Evolutionary conservation across 1,140 invertebrate genomes (phyloP), one percentile per base, ranked within the genome.

Genomic region (Anastatus disparis): DNA sequence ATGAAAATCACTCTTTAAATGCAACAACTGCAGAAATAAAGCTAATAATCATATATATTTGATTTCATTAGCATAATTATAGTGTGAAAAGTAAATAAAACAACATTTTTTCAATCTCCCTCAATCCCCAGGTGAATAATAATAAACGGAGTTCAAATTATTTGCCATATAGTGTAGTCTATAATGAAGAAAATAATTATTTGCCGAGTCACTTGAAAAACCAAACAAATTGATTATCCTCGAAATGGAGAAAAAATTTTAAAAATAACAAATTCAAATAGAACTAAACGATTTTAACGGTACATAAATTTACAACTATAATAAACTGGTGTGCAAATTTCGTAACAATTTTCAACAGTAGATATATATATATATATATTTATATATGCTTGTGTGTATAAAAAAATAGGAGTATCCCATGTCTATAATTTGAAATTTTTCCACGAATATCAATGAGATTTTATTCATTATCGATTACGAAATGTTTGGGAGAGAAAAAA

Each of bases 371-470:
- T n/a, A n/a, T n/a, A n/a, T n/a, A n/a, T n/a, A n/a, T n/a, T 17
- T 13, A 4, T 15, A 15, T 13, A 20, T n/a, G 17, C 3, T n/a
- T 6, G 42, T 35, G 31, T 6, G 31, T 35, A 6, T 10, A 10
- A 35, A 24, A 40, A 35, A 17, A 24, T 17, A 58, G 20, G 15
- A 3, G 15, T 35, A 13, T 24, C 17, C n/a, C 35, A 22, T 13
- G n/a, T 66, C 38, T 58, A 40, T 52, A 68, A 68, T 68, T 68
- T 68, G 29, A 13, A 17, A 58, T 67, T 67, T 67, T 67, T 67
- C 26, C 53, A 17, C 12, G 64, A 58, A 58, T 58, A 58, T 46
- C 42, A 67, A 67, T 67, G 26, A 58, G 64, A 12, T 53, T 58
- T n/a, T 50, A n/a, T 55, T 55, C 52, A 31, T 66, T 66, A 56